These are phyloP conservation scores for Melanotaenia maccullochi DNA, from an alignment of 2,797 vertebrate genomes.

Conservation along the genomic window DNA sequence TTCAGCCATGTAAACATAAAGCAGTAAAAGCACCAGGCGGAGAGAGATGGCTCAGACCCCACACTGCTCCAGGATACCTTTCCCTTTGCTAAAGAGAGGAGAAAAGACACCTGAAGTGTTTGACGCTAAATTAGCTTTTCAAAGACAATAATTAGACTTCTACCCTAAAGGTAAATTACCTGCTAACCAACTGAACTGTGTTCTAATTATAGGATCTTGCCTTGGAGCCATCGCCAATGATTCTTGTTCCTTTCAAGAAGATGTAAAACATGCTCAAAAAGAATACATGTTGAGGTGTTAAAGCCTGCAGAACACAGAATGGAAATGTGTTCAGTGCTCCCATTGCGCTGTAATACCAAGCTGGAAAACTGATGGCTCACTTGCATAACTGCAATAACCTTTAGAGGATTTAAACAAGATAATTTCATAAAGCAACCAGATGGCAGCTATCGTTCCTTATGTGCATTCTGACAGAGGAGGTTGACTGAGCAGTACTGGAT, in stretches of 20 bases:
- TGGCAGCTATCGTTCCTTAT: conserved; percentile 60
- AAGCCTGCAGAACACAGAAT: conserved; percentile 66
- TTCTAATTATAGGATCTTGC: conserved; percentile 87
- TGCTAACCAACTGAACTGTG: conserved; percentile 87
- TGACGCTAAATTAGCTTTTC: conserved; percentile 87
- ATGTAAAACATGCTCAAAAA: conserved; percentile 81
- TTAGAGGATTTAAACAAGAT: conserved; percentile 74
- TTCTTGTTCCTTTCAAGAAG: conserved; percentile 70
- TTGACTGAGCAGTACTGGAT: conserved; percentile 68
- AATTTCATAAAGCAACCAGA: conserved; percentile 60
- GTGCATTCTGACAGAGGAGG: conserved; percentile 64
- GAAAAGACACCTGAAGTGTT: conserved; percentile 87
- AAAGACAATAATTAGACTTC: conserved; percentile 89
- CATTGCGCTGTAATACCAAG: conserved; percentile 44
- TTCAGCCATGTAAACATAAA: conserved; percentile 69
- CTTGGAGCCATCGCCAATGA: conserved; percentile 78
- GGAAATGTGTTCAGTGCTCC: conserved; percentile 54
- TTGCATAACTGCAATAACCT: conserved; percentile 66
- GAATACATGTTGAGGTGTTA: conserved; percentile 68
- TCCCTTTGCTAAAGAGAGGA: conserved; percentile 78
- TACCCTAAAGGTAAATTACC: conserved; percentile 88
- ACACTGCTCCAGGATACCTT: conserved; percentile 77
- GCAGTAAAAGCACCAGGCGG: conserved; percentile 49
- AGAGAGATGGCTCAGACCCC: conserved; percentile 53
- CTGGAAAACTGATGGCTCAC: conserved; percentile 57